A percentile compares a stretch with the other conserved stretches of the same genome.
Evolutionary conservation across 2,113 vertebrate species (phyloP).

Genomic region (Ctenodactylus gundi): DNA sequence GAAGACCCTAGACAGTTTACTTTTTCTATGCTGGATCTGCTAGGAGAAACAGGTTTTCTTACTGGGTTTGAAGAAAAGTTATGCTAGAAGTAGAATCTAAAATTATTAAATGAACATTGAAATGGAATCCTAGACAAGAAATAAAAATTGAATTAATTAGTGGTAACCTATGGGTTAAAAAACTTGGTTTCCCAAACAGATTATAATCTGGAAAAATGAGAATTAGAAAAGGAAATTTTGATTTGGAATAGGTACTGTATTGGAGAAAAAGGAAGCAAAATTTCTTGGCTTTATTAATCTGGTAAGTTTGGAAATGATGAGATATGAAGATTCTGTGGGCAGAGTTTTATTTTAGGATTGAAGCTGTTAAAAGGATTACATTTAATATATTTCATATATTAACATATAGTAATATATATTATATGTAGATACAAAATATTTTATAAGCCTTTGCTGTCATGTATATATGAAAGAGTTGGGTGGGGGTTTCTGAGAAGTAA

Average conservation of each 20-base stretch:
- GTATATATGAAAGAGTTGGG: neutral
- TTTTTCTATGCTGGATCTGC: slow-evolving; percentile 22
- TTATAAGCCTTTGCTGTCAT: neutral
- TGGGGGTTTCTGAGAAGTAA: neutral
- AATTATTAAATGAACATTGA: slow-evolving; percentile 32
- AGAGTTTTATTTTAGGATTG: slow-evolving; percentile 34
- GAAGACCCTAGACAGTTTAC: neutral
- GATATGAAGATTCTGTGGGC: neutral
- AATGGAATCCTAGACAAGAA: slow-evolving; percentile 47
- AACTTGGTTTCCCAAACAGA: slow-evolving; percentile 31
- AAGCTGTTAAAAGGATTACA: neutral
- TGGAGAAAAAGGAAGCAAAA: neutral
- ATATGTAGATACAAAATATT: neutral
- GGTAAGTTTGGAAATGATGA: slow-evolving; percentile 70
- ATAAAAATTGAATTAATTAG: slow-evolving; percentile 33
- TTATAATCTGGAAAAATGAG: slow-evolving; percentile 8
- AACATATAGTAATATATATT: neutral
- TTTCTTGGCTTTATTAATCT: slow-evolving; percentile 25
- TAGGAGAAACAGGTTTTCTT: slow-evolving; percentile 41
- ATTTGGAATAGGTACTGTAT: slow-evolving; percentile 21
- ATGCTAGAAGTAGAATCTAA: neutral
- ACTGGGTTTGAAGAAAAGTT: slow-evolving; percentile 46
- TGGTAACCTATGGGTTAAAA: slow-evolving; percentile 12
- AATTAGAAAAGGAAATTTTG: slow-evolving; percentile 26
- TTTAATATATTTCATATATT: neutral